These are phyloP conservation scores for Melanophora roralis DNA, from an alignment of 2,888 invertebrate species.

Conservation along the genomic window DNA sequence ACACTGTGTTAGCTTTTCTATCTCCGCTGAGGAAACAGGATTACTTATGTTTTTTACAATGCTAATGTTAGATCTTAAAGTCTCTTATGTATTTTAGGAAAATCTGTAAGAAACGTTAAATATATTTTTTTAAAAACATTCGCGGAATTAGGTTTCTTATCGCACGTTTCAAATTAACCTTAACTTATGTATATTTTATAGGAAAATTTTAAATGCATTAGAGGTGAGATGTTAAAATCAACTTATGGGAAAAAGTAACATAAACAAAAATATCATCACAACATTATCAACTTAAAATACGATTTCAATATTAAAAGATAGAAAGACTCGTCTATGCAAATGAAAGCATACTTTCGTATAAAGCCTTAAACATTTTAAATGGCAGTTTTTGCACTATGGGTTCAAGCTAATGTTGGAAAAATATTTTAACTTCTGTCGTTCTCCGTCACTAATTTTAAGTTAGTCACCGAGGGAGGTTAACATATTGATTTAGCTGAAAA, in stretches of 20 bases:
- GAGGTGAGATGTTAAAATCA: neutral
- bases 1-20: neutral
- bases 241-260: neutral
- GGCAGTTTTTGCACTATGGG: slow-evolving; percentile 9
- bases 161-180: slow-evolving; percentile 52
- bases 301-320: neutral
- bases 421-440: too few species aligned
- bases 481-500: too few species aligned
- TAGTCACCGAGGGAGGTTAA: too few species aligned
- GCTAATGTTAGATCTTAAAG: neutral
- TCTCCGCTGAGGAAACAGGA: neutral
- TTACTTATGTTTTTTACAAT: neutral
- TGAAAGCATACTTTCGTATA: neutral
- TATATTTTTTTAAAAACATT: neutral
- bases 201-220: neutral
- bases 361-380: neutral
- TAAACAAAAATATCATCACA: neutral
- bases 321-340: neutral
- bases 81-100: slow-evolving; percentile 23
- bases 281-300: slow-evolving; percentile 28
- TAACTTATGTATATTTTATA: neutral
- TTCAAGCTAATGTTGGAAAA: too few species aligned
- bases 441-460: too few species aligned
- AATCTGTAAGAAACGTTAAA: slow-evolving; percentile 1
- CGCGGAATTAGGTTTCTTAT: slow-evolving; percentile 53